Evolutionary conservation across 2,888 invertebrate genomes (phyloP).

Genomic region (Cheilosia vulpina): DNA sequence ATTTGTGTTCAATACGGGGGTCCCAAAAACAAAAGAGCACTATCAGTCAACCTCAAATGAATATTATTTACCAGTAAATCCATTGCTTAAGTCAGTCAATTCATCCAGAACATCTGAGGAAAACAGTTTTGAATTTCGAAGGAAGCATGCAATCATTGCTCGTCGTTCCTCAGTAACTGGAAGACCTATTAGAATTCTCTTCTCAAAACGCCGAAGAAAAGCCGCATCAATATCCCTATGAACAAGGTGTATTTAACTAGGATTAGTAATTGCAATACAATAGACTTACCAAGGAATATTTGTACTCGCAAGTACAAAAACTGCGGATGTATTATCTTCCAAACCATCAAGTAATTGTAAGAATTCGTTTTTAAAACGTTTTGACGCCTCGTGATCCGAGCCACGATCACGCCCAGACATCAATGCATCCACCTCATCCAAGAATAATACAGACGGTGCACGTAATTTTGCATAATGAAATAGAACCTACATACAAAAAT

Average conservation of each 20-base stretch:
- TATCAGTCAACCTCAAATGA: background rate
- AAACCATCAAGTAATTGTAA: slow-evolving; percentile 94
- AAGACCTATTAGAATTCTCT: slow-evolving; percentile 91
- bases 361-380: slow-evolving; percentile 94
- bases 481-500: slow-evolving; percentile 86
- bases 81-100: slow-evolving; percentile 86
- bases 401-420: slow-evolving; percentile 87
- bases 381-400: slow-evolving; percentile 93
- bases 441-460: slow-evolving; percentile 95
- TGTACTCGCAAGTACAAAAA: slow-evolving; percentile 92
- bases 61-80: slow-evolving; percentile 88
- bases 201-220: slow-evolving; percentile 93
- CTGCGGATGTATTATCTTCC: slow-evolving; percentile 85
- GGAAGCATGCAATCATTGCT: slow-evolving; percentile 87
- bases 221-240: slow-evolving; percentile 94
- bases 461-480: slow-evolving; percentile 94
- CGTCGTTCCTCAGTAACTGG: slow-evolving; percentile 88
- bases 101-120: slow-evolving; percentile 79
- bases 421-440: slow-evolving; percentile 96
- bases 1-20: too few relatives aligned
- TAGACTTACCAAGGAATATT: slow-evolving; percentile 92
- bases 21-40: too few relatives aligned
- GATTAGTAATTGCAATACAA: background rate
- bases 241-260: slow-evolving; percentile 24
- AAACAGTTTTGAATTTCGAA: slow-evolving; percentile 83